Evolutionary conservation across 23 tunicate species (phyloP).

Genomic region (Halocynthia aurantium): DNA sequence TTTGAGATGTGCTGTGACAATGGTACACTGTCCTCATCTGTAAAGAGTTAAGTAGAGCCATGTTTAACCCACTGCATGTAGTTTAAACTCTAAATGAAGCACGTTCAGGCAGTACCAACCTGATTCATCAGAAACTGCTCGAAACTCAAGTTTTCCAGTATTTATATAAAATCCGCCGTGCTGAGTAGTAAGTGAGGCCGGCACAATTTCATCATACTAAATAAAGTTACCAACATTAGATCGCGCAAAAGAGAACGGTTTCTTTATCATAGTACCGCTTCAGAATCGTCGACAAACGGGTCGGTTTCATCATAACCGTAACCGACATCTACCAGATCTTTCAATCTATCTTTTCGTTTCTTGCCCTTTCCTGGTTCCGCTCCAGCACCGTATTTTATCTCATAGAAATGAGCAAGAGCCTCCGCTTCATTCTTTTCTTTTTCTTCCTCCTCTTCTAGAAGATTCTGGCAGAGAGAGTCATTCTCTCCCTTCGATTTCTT

Average conservation of each 20-base stretch:
- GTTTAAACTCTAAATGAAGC: not conserved
- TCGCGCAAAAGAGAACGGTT: not conserved
- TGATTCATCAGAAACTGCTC: conserved; percentile 69
- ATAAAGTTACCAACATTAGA: not conserved
- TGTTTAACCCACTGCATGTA: conserved; percentile 2
- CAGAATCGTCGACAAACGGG: conserved; percentile 91
- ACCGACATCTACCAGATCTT: conserved; percentile 73
- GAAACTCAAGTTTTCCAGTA: conserved; percentile 74
- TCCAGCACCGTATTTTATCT: conserved; percentile 57
- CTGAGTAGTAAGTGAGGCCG: conserved; percentile 69
- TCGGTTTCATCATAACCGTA: conserved; percentile 96
- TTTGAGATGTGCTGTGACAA: conserved; percentile 58
- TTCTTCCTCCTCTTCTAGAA: conserved; percentile 28
- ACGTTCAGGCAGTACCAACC: not conserved
- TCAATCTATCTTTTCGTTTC: conserved; percentile 32
- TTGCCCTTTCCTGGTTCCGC: conserved; percentile 11
- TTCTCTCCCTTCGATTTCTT: conserved; percentile 14
- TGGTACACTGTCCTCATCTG: conserved; percentile 57
- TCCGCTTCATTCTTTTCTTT: conserved; percentile 42
- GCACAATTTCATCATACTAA: conserved; percentile 94
- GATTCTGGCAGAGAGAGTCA: conserved; percentile 18
- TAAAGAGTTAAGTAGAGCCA: not conserved
- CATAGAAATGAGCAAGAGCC: conserved; percentile 61
- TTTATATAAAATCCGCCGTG: conserved; percentile 93
- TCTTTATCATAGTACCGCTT: conserved; percentile 42